These are phyloP conservation scores for Anableps anableps DNA, from an alignment of 2,797 vertebrate genomes.

Conservation along the genomic window DNA sequence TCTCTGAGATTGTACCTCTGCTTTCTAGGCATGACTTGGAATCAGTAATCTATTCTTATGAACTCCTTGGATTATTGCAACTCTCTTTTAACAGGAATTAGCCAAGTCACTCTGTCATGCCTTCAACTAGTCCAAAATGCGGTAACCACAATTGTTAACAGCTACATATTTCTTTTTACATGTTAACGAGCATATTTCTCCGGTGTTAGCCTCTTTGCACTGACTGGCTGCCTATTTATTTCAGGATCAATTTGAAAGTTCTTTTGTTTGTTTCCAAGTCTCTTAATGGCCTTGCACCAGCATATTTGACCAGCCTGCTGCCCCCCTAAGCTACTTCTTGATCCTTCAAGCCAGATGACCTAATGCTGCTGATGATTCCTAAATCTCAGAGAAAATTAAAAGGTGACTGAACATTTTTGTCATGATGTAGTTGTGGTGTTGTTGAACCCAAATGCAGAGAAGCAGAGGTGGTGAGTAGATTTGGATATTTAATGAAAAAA, in stretches of 20 bases:
- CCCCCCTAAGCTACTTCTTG: too few species aligned
- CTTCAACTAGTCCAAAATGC: background rate
- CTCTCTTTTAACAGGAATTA: background rate
- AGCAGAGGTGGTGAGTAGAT: too few species aligned
- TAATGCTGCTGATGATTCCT: background rate
- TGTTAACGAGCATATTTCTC: background rate
- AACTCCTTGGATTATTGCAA: background rate
- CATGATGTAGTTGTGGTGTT: too few species aligned
- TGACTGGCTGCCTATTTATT: background rate
- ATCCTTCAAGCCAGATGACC: background rate
- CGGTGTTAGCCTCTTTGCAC: background rate
- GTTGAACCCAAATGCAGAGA: too few species aligned
- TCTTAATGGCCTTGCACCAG: background rate
- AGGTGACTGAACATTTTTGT: too few species aligned
- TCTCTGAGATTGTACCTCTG: background rate
- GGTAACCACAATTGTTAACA: too few species aligned
- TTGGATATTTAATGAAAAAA: too few species aligned
- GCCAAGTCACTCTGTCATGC: background rate
- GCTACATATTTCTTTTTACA: too few species aligned
- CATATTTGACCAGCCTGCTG: background rate
- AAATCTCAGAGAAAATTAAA: background rate
- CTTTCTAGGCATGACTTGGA: background rate
- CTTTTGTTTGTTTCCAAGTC: background rate
- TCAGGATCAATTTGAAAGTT: background rate
- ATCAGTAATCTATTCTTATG: background rate